Conservation (phyloP, 2,797 vertebrate genomes). For the Micrastur ruficollis region DNA sequence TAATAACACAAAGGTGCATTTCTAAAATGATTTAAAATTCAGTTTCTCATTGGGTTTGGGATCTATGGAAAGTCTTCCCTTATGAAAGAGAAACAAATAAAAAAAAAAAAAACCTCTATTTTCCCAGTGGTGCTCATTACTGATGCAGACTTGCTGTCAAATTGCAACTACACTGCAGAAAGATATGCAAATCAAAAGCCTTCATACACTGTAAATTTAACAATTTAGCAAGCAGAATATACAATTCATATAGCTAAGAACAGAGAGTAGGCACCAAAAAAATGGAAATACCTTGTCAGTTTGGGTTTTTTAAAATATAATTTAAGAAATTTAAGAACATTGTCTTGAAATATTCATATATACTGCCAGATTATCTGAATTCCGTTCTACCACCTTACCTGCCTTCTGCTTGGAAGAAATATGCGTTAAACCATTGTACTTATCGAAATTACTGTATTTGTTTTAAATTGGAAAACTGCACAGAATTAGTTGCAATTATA, state of each 20-base stretch:
- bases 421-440: background rate
- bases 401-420: background rate
- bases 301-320: background rate
- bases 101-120: background rate
- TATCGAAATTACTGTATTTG: rapidly evolving
- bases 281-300: background rate
- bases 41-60: background rate
- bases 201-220: background rate
- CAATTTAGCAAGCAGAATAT: background rate
- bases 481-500: background rate
- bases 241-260: background rate
- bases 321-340: background rate
- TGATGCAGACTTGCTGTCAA: background rate
- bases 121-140: slow-evolving; percentile 13
- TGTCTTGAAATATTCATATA: background rate
- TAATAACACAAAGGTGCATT: background rate
- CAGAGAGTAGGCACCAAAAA: background rate
- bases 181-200: background rate
- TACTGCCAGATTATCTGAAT: background rate
- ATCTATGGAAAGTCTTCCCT: background rate
- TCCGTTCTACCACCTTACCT: background rate
- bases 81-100: background rate
- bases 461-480: background rate
- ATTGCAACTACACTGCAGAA: background rate
- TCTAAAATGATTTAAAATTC: background rate